Evolutionary conservation across 2,113 vertebrate genomes (phyloP), one percentile per base, ranked within the genome.

Genomic region (Amia ocellicauda): DNA sequence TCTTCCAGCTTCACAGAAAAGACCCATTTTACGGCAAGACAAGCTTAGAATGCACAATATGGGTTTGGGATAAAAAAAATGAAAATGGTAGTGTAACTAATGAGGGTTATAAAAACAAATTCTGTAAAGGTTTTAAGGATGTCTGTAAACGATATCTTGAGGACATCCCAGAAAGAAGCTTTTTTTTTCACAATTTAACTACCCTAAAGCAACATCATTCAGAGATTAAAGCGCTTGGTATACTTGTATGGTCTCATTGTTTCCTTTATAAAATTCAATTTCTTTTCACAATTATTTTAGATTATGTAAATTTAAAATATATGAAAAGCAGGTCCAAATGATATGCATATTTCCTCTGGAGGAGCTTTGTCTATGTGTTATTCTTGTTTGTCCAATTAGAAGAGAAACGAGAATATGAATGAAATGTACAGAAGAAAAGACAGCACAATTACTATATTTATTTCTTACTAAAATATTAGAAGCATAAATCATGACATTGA

Each of bases 301-400:
- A 47, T 60, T 76, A 43, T 71, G 11, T 23, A 11, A 1, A 24
- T 77, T 75, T 70, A 68, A 74, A 63, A 60, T 52, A 62, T 40
- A 58, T 71, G 68, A 82, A 72, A 64, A 66, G 68, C 54, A 49
- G 17, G 17, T 67, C 66, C 51, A 47, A 64, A 71, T 60, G 65
- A 74, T 63, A 59, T 45, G 58, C 55, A 57, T 42, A 52, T 3
- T 16, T 66, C 62, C 74, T 65, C 40, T n/a, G 26, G 49, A 3
- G 8, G 11, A 41, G 14, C 4, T 22, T 24, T 43, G 7, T 43
- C 14, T 23, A 55, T 3, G 19, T 28, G n/a, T 17, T 16, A 16
- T 29, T 17, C 2, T 52, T 29, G 53, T n/a, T 55, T 55, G 13
- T 14, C 36, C 4, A 22, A 11, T 22, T 23, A 22, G 28, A n/a